A percentile compares a stretch with the other conserved stretches of the same genome.
phyloP scores from a whole-genome alignment of 2,797 vertebrate genomes.

The Halcyon smyrnensis region DNA sequence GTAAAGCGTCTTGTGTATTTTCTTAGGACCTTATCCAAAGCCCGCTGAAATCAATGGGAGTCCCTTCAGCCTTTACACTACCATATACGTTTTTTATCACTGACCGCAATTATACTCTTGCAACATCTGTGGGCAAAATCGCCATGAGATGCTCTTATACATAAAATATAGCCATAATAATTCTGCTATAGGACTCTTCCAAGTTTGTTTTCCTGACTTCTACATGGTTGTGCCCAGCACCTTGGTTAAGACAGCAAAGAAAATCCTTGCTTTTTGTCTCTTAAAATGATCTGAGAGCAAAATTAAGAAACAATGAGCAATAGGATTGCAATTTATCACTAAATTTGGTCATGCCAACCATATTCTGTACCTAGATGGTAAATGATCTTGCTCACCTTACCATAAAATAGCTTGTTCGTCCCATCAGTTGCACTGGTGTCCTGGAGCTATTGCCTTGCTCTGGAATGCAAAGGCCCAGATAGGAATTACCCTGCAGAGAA shows the following conservation, averaged over 20 bases:
- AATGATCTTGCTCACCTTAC: background rate
- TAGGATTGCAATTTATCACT: background rate
- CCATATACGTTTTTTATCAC: background rate
- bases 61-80: background rate
- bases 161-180: background rate
- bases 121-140: background rate
- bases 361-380: background rate
- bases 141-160: rapidly evolving
- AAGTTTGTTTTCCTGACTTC: background rate
- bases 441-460: background rate
- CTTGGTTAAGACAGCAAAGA: background rate
- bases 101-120: background rate
- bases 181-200: background rate
- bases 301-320: background rate
- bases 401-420: background rate
- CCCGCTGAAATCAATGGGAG: background rate
- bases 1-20: background rate
- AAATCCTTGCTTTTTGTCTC: background rate
- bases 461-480: background rate
- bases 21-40: background rate
- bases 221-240: background rate
- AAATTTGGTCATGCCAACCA: background rate
- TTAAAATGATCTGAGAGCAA: background rate
- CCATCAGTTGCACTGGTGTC: background rate
- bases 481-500: background rate